Evolutionary conservation across 2,888 invertebrate species (phyloP).

Genomic region (Eumacrocentrus americanus): DNA sequence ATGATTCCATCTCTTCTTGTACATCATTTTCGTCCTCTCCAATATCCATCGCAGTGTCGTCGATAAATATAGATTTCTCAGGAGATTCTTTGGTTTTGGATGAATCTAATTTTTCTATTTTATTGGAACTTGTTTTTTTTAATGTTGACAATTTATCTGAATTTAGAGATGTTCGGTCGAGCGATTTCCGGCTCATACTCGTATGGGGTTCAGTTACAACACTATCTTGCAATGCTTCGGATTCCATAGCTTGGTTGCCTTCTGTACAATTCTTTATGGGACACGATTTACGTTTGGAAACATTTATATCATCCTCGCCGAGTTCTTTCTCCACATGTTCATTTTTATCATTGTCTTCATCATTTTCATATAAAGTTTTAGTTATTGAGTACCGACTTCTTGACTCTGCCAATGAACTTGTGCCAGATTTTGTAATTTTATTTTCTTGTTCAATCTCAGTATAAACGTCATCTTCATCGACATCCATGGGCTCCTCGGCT

Average conservation of each 20-base stretch:
- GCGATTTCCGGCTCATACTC: not conserved
- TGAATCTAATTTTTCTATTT: not conserved
- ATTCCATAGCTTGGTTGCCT: not conserved
- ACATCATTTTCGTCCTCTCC: not conserved
- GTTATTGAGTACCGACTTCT: not conserved
- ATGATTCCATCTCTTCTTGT: not conserved
- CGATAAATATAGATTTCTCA: not conserved
- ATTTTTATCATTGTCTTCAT: not conserved
- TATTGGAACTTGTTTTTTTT: not conserved
- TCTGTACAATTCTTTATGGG: not conserved
- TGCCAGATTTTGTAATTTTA: constrained; percentile 5
- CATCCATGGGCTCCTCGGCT: constrained; percentile 26
- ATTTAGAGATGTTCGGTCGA: constrained; percentile 2
- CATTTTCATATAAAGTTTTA: not conserved
- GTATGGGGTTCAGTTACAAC: not conserved
- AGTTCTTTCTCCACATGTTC: constrained; percentile 1
- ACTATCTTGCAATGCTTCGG: not conserved
- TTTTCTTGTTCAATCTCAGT: constrained; percentile 18
- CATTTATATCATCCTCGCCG: not conserved
- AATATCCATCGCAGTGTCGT: not conserved
- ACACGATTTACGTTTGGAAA: not conserved
- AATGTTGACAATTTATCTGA: not conserved
- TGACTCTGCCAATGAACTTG: constrained; percentile 12
- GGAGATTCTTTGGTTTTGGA: not conserved
- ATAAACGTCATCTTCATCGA: constrained; percentile 21